These are phyloP conservation scores for Xestia ashworthii DNA, from an alignment of 2,888 invertebrate species.

Conservation along the genomic window DNA sequence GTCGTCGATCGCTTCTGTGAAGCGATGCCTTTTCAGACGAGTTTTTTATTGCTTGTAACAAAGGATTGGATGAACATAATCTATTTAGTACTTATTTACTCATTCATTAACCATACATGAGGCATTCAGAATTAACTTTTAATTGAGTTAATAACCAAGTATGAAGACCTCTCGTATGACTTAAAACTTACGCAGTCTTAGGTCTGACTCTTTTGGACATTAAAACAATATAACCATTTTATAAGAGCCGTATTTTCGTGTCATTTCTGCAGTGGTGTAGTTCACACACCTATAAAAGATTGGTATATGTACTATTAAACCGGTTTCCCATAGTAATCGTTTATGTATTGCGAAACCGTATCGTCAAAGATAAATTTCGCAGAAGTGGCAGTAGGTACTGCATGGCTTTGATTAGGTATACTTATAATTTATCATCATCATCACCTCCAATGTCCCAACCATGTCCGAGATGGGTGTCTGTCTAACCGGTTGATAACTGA, in stretches of 20 bases:
- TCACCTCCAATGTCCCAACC: too few relatives aligned
- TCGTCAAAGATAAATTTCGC: conserved; percentile 24
- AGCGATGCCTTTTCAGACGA: background rate
- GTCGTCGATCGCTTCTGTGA: background rate
- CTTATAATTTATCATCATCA: background rate
- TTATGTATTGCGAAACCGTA: conserved; percentile 22
- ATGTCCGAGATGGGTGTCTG: too few relatives aligned
- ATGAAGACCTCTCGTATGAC: background rate
- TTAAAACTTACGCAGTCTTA: background rate
- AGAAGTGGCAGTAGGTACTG: conserved; percentile 25
- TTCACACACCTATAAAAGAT: background rate
- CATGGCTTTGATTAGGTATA: background rate
- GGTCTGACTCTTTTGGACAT: background rate
- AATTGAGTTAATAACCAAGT: conserved; percentile 3
- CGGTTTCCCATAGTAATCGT: conserved; percentile 17
- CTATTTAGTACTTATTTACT: background rate
- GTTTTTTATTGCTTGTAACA: background rate
- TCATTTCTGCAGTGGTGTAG: background rate
- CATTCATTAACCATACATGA: background rate
- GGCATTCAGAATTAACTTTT: conserved; percentile 19
- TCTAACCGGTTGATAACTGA: too few relatives aligned
- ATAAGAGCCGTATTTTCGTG: background rate
- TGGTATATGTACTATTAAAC: conserved; percentile 10
- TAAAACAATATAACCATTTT: background rate
- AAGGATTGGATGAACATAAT: background rate